Conservation (phyloP, 2,113 vertebrate genomes). For the Stercorarius parasiticus region DNA sequence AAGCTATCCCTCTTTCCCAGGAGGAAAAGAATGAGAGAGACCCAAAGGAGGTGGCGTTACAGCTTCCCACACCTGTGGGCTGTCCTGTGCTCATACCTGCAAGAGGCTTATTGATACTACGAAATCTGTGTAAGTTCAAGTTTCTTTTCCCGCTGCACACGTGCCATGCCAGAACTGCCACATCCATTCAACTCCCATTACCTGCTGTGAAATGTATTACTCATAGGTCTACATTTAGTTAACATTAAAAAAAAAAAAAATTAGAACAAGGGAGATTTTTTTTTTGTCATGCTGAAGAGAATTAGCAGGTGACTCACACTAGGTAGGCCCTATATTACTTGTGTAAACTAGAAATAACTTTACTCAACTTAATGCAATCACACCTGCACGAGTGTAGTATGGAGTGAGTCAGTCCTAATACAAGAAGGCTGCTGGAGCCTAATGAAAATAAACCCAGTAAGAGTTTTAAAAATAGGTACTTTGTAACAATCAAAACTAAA, state of each 20-base stretch:
- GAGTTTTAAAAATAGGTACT: background rate
- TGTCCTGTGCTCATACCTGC: background rate
- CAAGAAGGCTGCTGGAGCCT: background rate
- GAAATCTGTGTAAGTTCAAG: background rate
- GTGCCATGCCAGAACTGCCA: accelerated
- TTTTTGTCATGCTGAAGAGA: background rate
- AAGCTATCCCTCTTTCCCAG: background rate
- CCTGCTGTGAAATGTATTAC: background rate
- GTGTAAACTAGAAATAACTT: background rate
- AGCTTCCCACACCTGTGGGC: background rate
- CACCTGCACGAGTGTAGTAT: background rate
- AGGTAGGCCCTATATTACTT: background rate
- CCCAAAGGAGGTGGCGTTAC: background rate
- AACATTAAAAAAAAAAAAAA: background rate
- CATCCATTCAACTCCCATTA: background rate
- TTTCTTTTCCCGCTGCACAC: background rate
- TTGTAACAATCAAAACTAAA: background rate
- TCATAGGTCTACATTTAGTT: background rate
- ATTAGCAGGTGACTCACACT: background rate
- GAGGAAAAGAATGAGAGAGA: background rate
- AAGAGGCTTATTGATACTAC: background rate
- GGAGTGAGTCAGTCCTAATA: background rate
- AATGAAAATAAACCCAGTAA: background rate
- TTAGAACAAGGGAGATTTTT: background rate
- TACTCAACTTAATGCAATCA: background rate